A percentile compares a stretch with the other conserved stretches of the same genome.
Conservation (phyloP, 2,888 invertebrate species). For the Orthonevra nobilis region DNA sequence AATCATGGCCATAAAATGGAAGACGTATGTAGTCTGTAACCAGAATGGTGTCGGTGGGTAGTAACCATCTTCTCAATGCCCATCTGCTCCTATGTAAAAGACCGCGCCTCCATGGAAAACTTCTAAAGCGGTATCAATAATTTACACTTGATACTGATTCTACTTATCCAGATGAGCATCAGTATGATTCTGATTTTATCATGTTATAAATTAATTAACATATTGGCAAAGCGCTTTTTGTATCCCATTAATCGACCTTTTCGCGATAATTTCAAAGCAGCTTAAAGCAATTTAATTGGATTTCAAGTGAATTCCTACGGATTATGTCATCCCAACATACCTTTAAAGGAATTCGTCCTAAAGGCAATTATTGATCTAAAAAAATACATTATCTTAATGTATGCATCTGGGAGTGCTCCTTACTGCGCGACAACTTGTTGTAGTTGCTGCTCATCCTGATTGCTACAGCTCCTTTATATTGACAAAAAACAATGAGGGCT, state of each 20-base stretch:
- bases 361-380: constrained; percentile 57
- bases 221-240: neutral
- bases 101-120: neutral
- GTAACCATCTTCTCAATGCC: too few species aligned
- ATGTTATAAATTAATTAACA: constrained; percentile 48
- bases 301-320: constrained; percentile 1
- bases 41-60: constrained; percentile 5
- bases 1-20: neutral
- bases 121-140: neutral
- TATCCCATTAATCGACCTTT: constrained; percentile 17
- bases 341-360: constrained; percentile 9
- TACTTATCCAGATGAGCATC: constrained; percentile 5
- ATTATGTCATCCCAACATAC: constrained; percentile 55
- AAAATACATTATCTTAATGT: constrained; percentile 49
- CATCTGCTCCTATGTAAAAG: neutral
- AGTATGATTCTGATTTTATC: constrained; percentile 19
- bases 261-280: constrained; percentile 36
- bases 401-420: constrained; percentile 43
- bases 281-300: too few species aligned
- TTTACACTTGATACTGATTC: constrained; percentile 14
- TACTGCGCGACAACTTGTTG: constrained; percentile 42
- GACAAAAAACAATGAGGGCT: constrained; percentile 37
- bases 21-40: neutral
- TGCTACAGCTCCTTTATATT: constrained; percentile 22
- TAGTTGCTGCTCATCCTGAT: constrained; percentile 14